Evolutionary conservation across 2,113 vertebrate species (phyloP).

Genomic region (Myrmecophaga tridactyla): DNA sequence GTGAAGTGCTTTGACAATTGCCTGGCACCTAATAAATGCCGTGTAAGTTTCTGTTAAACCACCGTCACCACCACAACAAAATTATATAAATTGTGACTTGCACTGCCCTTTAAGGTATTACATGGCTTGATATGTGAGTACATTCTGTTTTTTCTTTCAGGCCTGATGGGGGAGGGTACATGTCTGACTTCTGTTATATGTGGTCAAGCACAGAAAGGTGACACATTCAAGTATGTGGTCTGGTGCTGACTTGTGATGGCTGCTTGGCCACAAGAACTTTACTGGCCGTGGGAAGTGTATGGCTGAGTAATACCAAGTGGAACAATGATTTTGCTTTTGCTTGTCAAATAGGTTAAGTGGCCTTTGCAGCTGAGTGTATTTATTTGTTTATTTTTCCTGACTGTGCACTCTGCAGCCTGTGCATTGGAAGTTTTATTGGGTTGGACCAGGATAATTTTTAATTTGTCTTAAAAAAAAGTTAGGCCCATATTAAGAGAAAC

Average conservation of each 20-base stretch:
- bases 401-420: not conserved
- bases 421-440: not conserved
- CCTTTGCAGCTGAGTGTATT: not conserved
- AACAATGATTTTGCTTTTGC: not conserved
- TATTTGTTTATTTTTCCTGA: not conserved
- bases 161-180: not conserved
- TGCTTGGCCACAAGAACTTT: not conserved
- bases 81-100: not conserved
- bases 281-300: not conserved
- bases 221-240: not conserved
- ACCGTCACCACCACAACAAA: no score
- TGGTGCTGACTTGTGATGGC: not conserved
- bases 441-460: not conserved
- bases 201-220: not conserved
- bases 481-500: not conserved
- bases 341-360: not conserved
- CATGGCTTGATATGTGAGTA: not conserved
- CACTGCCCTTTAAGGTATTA: not conserved
- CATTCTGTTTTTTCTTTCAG: not conserved
- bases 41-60: not conserved
- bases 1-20: not conserved
- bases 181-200: not conserved
- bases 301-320: not conserved
- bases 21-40: not conserved
- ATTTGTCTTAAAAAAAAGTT: not conserved